phyloP scores from a whole-genome alignment of 2,797 vertebrate genomes.

The Falco naumanni region DNA sequence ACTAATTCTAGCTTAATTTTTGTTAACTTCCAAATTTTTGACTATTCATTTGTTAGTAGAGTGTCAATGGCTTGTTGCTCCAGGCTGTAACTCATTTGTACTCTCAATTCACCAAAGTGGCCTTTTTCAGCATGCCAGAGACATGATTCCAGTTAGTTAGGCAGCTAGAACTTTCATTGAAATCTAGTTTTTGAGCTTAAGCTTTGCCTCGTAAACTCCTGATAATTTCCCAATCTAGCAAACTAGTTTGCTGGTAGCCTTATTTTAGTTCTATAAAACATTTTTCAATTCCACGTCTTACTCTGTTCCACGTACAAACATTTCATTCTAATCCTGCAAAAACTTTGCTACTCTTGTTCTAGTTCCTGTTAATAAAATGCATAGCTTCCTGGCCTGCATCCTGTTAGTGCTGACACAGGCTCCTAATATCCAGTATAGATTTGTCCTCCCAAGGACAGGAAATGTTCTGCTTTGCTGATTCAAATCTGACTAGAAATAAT shows the following conservation, averaged over 20 bases:
- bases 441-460: slow-evolving; percentile 33
- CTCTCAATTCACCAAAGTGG: background rate
- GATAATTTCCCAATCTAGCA: background rate
- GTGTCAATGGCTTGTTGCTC: background rate
- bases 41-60: background rate
- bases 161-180: background rate
- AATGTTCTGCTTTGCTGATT: slow-evolving; percentile 35
- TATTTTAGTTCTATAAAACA: background rate
- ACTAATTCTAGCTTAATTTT: background rate
- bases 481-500: slow-evolving; percentile 11
- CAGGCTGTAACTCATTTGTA: background rate
- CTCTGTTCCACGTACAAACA: background rate
- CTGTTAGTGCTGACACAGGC: slow-evolving; percentile 26
- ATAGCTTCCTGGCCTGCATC: slow-evolving; percentile 38
- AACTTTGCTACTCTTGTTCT: background rate
- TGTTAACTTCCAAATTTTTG: background rate
- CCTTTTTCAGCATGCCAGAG: background rate
- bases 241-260: background rate
- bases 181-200: background rate
- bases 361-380: slow-evolving; percentile 36
- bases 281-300: background rate
- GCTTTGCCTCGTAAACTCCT: background rate
- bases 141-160: background rate
- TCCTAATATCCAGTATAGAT: background rate
- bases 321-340: slow-evolving; percentile 27